Evolutionary conservation across 64 coral and sea anemone species (phyloP).

Genomic region (Actinia tenebrosa): DNA sequence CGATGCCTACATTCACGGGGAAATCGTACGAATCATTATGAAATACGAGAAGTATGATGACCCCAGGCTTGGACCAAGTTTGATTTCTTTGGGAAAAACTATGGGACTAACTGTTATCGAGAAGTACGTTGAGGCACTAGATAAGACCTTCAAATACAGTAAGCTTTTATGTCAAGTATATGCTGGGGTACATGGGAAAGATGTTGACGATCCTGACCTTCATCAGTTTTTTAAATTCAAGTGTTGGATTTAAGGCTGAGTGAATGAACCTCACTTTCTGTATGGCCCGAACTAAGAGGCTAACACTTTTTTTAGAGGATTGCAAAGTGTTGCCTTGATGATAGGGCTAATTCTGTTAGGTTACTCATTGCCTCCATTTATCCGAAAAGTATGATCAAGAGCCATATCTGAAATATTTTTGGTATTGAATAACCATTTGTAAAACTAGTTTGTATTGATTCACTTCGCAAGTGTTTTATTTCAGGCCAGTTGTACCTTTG

Average conservation of each 20-base stretch:
- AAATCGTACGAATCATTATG: constrained; percentile 89
- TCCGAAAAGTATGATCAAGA: too few species aligned
- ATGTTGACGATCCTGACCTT: constrained; percentile 83
- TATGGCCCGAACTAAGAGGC: too few species aligned
- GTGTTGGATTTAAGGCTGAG: constrained; percentile 67
- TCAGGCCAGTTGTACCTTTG: too few species aligned
- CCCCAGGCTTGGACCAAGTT: constrained; percentile 63
- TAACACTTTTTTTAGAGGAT: too few species aligned
- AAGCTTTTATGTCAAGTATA: constrained; percentile 84
- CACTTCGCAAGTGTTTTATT: not conserved
- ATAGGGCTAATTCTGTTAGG: too few species aligned
- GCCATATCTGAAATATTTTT: too few species aligned
- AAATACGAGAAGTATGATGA: constrained; percentile 89
- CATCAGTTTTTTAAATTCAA: constrained; percentile 98
- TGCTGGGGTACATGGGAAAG: constrained; percentile 85
- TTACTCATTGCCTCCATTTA: too few species aligned
- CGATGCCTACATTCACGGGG: constrained; percentile 95
- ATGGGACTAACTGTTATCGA: constrained; percentile 97
- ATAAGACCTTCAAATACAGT: constrained; percentile 96
- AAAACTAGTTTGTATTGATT: too few species aligned
- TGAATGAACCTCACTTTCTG: not conserved
- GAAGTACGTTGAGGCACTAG: constrained; percentile 89
- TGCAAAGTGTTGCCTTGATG: too few species aligned
- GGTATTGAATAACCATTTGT: too few species aligned
- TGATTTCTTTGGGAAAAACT: constrained; percentile 80